Evolutionary conservation across 2,888 invertebrate species (phyloP), one percentile per base, ranked within the genome.

Genomic region (Agrochola lychnidis): DNA sequence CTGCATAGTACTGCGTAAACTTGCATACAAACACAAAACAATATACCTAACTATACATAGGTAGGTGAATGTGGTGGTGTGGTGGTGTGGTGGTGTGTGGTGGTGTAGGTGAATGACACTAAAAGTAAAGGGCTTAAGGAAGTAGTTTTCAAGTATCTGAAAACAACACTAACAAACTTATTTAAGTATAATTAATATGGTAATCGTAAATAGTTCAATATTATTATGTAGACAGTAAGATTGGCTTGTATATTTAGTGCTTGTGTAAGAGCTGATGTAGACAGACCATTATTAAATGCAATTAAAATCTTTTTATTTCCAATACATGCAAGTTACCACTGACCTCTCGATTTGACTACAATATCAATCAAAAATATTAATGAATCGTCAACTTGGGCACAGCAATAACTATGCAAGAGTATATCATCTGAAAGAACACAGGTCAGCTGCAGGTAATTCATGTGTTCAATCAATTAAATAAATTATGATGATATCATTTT

Each of bases 101-200:
- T 30, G 30, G 30, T 30, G 63, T 40, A 62, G 56, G 87, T 84
- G 72, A 87, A 83, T 80, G 86, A 82, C 83, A 77, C 79, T 25
- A 85, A 85, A 87, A 87, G 87, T 87, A 87, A 85, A 86, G 81
- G 87, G 86, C 70, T 82, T 73, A 48, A 85, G 87, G 86, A 85
- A 87, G 81, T 73, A n/a, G 30, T 73, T 68, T 57, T 77, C 61
- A 70, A 78, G 74, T 74, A 6, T 66, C 73, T 80, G 64, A 78
- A 71, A 79, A 81, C 63, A 75, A 64, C 63, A 76, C 56, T 48
- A 79, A 57, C 12, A 19, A 64, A 78, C 57, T 78, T 78, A 79
- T 75, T 72, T 61, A 30, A 3, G 36, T 36, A 36, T 4, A 4
- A 36, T 4, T 30, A 73, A 48, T 56, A 61, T 36, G 12, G 12